Percentiles rank a stretch among this genome's conserved stretches.
These are phyloP conservation scores for Ceyx margarethae DNA, from an alignment of 2,113 vertebrate species.

Conservation along the genomic window DNA sequence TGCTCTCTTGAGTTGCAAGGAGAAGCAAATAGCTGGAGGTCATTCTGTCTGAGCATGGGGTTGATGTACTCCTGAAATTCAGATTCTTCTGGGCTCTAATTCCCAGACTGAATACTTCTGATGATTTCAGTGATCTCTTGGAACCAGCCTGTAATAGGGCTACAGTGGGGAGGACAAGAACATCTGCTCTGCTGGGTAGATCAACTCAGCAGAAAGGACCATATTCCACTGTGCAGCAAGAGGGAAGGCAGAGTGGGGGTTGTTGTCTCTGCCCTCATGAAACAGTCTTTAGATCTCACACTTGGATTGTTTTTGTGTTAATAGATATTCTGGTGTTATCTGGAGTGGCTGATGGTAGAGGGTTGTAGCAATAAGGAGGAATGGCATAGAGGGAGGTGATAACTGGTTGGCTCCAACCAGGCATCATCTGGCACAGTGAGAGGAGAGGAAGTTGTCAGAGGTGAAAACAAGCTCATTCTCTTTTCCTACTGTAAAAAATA, in stretches of 20 bases:
- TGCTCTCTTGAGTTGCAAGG: background rate
- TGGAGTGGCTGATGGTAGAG: background rate
- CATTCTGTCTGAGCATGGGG: background rate
- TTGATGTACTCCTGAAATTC: background rate
- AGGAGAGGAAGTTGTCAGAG: slow-evolving; percentile 6
- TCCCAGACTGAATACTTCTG: background rate
- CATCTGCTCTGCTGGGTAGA: background rate
- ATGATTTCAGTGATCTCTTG: background rate
- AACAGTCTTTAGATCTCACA: background rate
- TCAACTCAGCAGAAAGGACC: background rate
- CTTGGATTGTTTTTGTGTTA: background rate
- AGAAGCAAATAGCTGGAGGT: background rate
- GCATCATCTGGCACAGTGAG: slow-evolving; percentile 33
- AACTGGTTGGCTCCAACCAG: background rate
- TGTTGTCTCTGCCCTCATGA: background rate
- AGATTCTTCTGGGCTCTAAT: background rate
- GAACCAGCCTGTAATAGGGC: background rate
- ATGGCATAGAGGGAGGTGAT: background rate
- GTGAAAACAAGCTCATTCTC: slow-evolving; percentile 36
- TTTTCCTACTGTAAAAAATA: slow-evolving; percentile 13
- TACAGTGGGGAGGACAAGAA: background rate
- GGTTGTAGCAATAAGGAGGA: background rate
- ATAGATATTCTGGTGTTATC: background rate
- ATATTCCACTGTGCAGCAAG: background rate
- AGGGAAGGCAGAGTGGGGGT: background rate